A percentile compares a stretch with the other conserved stretches of the same genome.
Conservation (phyloP, 2,113 vertebrate genomes). For the Elaphurus davidianus region DNA sequence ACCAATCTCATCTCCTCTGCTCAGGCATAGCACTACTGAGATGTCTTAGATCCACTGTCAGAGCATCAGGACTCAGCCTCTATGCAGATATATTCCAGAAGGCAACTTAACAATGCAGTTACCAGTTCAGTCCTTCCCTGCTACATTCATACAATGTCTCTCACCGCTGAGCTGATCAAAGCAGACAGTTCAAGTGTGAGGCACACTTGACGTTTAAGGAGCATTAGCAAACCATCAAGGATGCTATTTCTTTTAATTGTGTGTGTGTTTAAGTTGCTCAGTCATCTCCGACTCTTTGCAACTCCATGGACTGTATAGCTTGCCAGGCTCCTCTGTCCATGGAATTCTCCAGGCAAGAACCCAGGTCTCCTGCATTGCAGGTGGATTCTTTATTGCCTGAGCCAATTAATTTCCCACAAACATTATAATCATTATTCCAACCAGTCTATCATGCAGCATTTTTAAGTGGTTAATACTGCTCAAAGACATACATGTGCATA, state of each 20-base stretch:
- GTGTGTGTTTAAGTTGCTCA: neutral
- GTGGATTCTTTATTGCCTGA: neutral
- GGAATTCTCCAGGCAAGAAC: neutral
- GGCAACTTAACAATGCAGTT: neutral
- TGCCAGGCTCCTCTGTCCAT: neutral
- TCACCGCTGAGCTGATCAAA: neutral
- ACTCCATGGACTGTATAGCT: neutral
- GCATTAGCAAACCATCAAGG: neutral
- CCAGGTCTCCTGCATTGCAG: neutral
- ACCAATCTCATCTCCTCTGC: neutral
- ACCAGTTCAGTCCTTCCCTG: neutral
- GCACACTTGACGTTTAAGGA: neutral
- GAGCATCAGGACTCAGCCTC: neutral
- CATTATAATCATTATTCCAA: neutral
- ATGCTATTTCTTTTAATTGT: neutral
- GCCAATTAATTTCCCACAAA: neutral
- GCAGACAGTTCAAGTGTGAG: neutral
- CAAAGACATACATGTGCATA: neutral
- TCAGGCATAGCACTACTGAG: neutral
- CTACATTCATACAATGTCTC: neutral
- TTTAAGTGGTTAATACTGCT: neutral
- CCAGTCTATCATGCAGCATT: neutral
- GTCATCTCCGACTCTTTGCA: accelerated
- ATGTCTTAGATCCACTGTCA: neutral
- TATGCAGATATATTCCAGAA: neutral